Percentiles rank a stretch among this genome's conserved stretches.
These are phyloP conservation scores for Metopolophium dirhodum DNA, from an alignment of 1,140 invertebrate genomes.

Conservation along the genomic window DNA sequence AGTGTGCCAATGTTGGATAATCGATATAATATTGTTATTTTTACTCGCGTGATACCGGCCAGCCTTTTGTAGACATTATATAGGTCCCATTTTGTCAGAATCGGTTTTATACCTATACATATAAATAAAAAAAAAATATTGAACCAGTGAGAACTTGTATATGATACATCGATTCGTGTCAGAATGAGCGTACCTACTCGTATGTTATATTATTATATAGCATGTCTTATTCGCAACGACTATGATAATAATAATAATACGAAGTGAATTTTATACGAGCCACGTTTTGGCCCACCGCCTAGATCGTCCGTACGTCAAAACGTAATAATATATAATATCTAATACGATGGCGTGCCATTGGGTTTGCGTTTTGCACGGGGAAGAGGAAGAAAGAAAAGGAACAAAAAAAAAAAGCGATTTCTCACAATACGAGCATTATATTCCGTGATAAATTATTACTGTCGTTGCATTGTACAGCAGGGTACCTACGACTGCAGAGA, in stretches of 20 bases:
- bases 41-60: neutral
- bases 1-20: neutral
- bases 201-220: neutral
- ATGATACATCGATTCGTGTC: neutral
- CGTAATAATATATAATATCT: slow-evolving; percentile 2
- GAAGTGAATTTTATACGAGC: neutral
- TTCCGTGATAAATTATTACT: slow-evolving; percentile 26
- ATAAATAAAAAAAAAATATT: neutral
- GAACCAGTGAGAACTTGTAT: neutral
- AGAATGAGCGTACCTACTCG: neutral
- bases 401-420: neutral
- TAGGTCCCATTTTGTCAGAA: neutral
- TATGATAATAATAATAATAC: neutral
- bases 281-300: neutral
- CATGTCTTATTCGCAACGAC: neutral
- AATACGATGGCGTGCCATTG: neutral
- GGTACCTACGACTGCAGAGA: neutral
- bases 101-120: neutral
- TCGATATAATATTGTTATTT: neutral
- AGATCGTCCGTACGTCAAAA: neutral
- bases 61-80: neutral
- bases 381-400: neutral
- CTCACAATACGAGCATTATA: slow-evolving; percentile 17
- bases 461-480: neutral
- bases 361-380: neutral